Evolutionary conservation across 2,797 vertebrate genomes (phyloP), one percentile per base, ranked within the genome.

Genomic region (Natrix natrix): DNA sequence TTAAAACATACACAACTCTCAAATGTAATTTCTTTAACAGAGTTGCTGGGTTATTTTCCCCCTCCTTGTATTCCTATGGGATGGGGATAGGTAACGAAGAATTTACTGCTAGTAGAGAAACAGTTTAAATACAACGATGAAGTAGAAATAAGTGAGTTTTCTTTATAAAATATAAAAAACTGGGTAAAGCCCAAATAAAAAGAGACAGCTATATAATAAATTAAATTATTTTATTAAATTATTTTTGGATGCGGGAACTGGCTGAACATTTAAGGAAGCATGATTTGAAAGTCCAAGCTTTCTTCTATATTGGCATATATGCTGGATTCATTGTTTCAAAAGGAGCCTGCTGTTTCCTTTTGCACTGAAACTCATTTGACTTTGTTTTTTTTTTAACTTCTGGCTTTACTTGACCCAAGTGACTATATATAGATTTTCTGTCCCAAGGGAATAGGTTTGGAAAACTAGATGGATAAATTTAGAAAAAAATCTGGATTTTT

Each of bases 401-500:
- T 74, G 32, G 69, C 32, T 74, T 37, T 74, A 74, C 69, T 78
- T 20, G 3, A 78, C 32, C 32, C 3, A 78, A 22, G 3, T 78
- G 74, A 78, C 74, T 43, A 78, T 43, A 78, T 43, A 78, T 78
- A 78, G 74, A 78, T 78, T 78, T 78, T 78, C 69, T 78, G 17
- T 78, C 69, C 22, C 69, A 78, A 43, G 69, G 32, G 69, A 78
- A 78, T 78, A 78, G 8, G 32, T 32, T 78, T 78, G 8, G 17
- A 43, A 78, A 78, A 78, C 8, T 43, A 43, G 17, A 78, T 78
- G 74, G 6, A 74, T 74, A 32, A 8, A 3, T 74, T 37, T 13
- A 5, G 1, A 3, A 37, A 74, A 32, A 37, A 43, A 78, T 11
- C 8, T 78, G 32, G 32, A 94, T 95, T 93, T 96, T 96, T 69